Evolutionary conservation across 2,113 vertebrate species (phyloP).

Genomic region (Synodontis membranacea): DNA sequence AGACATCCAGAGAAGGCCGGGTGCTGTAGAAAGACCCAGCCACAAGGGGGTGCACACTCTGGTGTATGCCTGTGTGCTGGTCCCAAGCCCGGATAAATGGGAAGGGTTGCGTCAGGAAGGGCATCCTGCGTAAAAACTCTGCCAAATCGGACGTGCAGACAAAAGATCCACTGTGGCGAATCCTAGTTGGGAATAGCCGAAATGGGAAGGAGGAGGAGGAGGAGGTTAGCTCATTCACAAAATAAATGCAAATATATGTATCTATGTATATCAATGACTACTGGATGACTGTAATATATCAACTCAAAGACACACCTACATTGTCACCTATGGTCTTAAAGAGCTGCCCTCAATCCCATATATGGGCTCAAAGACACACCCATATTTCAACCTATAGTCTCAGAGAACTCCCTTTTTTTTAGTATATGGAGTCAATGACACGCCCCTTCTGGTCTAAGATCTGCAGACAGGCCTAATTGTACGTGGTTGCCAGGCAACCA

Average conservation of each 20-base stretch:
- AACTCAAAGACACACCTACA: background rate
- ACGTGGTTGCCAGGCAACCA: background rate
- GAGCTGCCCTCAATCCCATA: background rate
- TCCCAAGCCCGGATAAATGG: too few species aligned
- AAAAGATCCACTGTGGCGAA: too few species aligned
- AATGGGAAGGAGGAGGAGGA: too few species aligned
- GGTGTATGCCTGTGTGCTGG: too few species aligned
- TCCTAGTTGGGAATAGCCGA: too few species aligned
- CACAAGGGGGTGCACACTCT: too few species aligned
- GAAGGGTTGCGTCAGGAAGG: too few species aligned
- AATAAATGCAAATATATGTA: background rate
- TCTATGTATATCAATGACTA: background rate
- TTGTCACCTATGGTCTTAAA: background rate
- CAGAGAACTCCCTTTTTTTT: background rate
- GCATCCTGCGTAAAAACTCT: too few species aligned
- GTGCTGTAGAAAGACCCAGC: too few species aligned
- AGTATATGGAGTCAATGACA: background rate
- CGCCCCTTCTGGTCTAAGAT: background rate
- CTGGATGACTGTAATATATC: background rate
- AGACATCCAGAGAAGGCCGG: too few species aligned
- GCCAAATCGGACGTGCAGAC: too few species aligned
- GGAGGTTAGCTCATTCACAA: background rate
- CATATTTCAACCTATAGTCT: background rate
- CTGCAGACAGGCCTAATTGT: background rate
- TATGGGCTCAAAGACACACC: background rate